A percentile compares a stretch with the other conserved stretches of the same genome.
Conservation (phyloP, 1,140 invertebrate genomes). For the Forficula auricularia region DNA sequence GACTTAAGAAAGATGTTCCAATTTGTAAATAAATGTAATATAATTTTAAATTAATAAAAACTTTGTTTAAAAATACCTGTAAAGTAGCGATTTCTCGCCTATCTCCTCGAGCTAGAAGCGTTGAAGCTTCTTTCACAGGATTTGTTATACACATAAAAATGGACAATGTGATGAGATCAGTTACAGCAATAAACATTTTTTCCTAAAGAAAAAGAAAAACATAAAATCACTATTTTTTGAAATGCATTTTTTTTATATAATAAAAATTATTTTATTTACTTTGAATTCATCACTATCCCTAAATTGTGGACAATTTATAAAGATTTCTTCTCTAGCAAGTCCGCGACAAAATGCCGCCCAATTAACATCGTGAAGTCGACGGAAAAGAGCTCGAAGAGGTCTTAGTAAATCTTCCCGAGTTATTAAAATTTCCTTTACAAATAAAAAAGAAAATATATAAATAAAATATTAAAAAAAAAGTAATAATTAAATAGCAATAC, state of each 20-base stretch:
- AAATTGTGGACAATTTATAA: conserved; percentile 23
- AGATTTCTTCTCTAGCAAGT: no score
- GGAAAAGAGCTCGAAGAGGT: conserved; percentile 58
- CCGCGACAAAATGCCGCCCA: conserved; percentile 48
- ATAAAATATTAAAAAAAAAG: conserved; percentile 3
- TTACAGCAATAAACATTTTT: conserved; percentile 62
- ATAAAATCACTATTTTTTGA: neutral
- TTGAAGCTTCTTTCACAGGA: conserved; percentile 51
- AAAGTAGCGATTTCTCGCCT: conserved; percentile 34
- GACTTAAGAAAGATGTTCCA: no score
- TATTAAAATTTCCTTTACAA: conserved; percentile 61
- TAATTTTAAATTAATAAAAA: conserved; percentile 1
- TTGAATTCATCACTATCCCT: conserved; percentile 47
- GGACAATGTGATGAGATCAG: conserved; percentile 69
- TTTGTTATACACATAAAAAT: conserved; percentile 66
- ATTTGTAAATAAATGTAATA: no score
- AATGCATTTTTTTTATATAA: neutral
- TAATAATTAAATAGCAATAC: conserved; percentile 22
- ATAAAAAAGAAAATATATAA: neutral
- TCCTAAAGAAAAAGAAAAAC: conserved; percentile 28
- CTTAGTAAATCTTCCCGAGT: conserved; percentile 81
- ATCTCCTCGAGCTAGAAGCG: conserved; percentile 37
- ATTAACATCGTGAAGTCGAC: conserved; percentile 75
- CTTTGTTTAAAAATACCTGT: conserved; percentile 14
- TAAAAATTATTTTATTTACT: neutral